Evolutionary conservation across 2,888 invertebrate species (phyloP).

Genomic region (Phaonia tiefii): DNA sequence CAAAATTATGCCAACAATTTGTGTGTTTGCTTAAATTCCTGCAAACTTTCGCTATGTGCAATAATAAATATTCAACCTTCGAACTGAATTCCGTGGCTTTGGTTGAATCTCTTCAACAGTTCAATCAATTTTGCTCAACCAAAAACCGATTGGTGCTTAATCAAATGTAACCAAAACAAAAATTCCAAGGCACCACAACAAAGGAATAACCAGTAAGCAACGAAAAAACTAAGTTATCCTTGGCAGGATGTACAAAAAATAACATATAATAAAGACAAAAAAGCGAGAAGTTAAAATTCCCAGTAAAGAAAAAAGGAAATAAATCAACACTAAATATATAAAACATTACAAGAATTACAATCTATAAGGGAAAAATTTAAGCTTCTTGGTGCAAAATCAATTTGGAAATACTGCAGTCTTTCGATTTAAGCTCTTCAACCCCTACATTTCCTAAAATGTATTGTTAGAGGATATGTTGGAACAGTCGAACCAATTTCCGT

Average conservation of each 20-base stretch:
- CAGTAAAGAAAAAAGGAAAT: constrained; percentile 7
- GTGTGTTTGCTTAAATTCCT: too few species aligned
- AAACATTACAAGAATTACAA: too few species aligned
- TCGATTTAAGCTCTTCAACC: too few species aligned
- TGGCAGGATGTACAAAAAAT: not conserved
- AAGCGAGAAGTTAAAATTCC: not conserved
- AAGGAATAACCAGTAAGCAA: not conserved
- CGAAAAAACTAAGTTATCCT: constrained; percentile 31
- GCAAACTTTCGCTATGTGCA: too few species aligned
- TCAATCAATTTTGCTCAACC: not conserved
- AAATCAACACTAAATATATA: not conserved
- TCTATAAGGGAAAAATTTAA: constrained; percentile 67
- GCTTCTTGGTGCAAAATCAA: too few species aligned
- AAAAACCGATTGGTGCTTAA: constrained; percentile 24
- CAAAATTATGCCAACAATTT: too few species aligned
- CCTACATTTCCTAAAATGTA: not conserved
- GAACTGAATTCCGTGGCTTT: too few species aligned
- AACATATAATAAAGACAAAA: constrained; percentile 2
- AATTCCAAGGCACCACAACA: not conserved
- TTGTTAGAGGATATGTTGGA: constrained; percentile 42
- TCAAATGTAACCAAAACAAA: constrained; percentile 14
- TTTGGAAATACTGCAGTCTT: not conserved
- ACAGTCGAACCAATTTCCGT: constrained; percentile 74
- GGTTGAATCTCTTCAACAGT: not conserved
- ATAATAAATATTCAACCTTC: too few species aligned